Percentiles rank a stretch among this genome's conserved stretches.
phyloP scores from a whole-genome alignment of 2,113 vertebrate species.

The Sclerurus mexicanus region DNA sequence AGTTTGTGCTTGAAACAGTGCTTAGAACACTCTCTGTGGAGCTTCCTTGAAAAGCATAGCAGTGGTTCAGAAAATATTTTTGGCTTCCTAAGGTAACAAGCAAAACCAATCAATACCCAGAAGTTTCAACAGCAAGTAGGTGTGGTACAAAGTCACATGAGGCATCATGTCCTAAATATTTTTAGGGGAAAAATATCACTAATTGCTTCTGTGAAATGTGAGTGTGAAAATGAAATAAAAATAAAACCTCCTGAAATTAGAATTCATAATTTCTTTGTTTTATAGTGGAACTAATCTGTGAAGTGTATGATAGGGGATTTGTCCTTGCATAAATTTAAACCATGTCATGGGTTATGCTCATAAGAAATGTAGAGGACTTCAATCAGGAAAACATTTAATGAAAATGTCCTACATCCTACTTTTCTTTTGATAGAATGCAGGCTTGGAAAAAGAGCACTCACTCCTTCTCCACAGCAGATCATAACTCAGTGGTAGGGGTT shows the following conservation, averaged over 20 bases:
- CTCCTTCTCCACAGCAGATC: not conserved
- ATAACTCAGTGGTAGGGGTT: accelerated
- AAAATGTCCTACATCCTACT: not conserved
- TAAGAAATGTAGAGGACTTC: not conserved
- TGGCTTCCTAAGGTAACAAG: not conserved
- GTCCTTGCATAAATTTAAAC: not conserved
- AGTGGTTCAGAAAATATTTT: not conserved
- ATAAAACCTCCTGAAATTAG: not conserved
- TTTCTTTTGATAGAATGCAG: not conserved
- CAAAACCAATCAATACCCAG: not conserved
- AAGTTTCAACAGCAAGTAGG: not conserved
- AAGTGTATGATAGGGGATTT: not conserved
- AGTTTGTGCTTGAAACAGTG: not conserved
- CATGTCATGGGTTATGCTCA: not conserved
- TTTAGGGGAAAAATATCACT: not conserved
- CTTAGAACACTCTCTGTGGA: not conserved
- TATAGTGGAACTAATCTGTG: not conserved
- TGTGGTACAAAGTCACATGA: not conserved
- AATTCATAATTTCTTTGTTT: not conserved
- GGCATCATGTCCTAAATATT: not conserved
- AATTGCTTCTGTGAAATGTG: not conserved
- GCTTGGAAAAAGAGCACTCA: not conserved
- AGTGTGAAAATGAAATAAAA: not conserved
- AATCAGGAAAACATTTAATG: not conserved
- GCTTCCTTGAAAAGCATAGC: not conserved